phyloP scores from a whole-genome alignment of 2,113 vertebrate genomes.

The Chunga burmeisteri region DNA sequence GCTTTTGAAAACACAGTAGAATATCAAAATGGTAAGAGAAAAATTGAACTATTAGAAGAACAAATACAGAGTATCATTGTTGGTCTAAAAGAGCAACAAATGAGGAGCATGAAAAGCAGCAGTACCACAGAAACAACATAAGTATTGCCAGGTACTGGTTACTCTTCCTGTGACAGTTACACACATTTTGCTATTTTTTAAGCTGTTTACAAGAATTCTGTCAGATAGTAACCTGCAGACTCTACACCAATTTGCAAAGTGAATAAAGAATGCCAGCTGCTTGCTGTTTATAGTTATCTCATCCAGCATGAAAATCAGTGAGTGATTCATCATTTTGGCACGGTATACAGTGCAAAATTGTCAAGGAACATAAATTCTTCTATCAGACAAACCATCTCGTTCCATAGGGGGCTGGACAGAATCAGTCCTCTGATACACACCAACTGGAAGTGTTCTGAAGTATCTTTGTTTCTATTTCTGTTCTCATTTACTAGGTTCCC shows the following conservation, averaged over 20 bases:
- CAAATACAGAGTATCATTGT: background rate
- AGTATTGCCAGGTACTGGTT: background rate
- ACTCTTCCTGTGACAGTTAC: background rate
- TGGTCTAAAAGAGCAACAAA: slow-evolving; percentile 10
- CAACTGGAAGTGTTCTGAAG: background rate
- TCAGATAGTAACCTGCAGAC: slow-evolving; percentile 36
- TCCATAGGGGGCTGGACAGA: background rate
- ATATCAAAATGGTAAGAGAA: slow-evolving; percentile 18
- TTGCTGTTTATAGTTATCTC: slow-evolving; percentile 4
- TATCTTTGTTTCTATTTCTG: background rate
- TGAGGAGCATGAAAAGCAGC: background rate
- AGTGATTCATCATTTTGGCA: background rate
- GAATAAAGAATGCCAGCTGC: slow-evolving; percentile 5
- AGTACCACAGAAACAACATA: background rate
- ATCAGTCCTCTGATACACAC: background rate
- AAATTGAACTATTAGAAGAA: slow-evolving; percentile 30
- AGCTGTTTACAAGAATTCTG: slow-evolving; percentile 15
- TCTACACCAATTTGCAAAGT: slow-evolving; percentile 26
- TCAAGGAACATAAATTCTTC: background rate
- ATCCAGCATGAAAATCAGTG: background rate
- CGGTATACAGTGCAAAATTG: background rate
- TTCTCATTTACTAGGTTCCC: background rate
- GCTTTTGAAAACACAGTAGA: slow-evolving; percentile 32
- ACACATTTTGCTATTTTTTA: background rate
- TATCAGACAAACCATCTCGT: slow-evolving; percentile 23